Conservation (phyloP, 1,140 invertebrate species). For the Conus ventricosus region DNA sequence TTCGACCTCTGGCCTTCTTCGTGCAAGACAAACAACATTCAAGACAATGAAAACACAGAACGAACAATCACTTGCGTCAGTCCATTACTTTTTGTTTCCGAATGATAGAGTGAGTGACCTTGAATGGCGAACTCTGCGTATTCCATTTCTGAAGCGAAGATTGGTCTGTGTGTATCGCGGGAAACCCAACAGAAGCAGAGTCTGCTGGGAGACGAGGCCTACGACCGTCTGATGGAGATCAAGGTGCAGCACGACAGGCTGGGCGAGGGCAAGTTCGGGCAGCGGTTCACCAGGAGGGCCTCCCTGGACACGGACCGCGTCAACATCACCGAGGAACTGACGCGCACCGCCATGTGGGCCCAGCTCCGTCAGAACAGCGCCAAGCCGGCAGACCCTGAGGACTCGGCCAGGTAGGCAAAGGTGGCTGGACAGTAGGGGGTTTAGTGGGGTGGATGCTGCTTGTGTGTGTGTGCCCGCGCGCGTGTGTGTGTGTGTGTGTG, state of each 20-base stretch:
- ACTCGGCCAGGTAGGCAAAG: not conserved
- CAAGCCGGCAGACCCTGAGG: constrained; percentile 22
- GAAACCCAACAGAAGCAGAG: constrained; percentile 28
- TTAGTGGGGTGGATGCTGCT: not conserved
- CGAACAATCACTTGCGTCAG: too few species aligned
- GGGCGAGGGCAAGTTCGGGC: constrained; percentile 31
- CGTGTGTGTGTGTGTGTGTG: not conserved
- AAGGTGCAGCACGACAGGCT: constrained; percentile 50
- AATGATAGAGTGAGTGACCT: not conserved
- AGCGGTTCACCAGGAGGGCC: constrained; percentile 33
- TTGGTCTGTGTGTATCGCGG: not conserved
- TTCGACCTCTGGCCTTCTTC: too few species aligned
- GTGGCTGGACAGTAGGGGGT: not conserved
- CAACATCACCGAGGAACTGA: constrained; percentile 70
- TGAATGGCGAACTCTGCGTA: too few species aligned
- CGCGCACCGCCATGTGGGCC: constrained; percentile 67
- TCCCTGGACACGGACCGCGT: constrained; percentile 57
- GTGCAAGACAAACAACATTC: too few species aligned
- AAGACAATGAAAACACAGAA: too few species aligned
- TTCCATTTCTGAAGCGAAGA: too few species aligned
- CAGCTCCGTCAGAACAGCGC: constrained; percentile 58
- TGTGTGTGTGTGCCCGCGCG: not conserved
- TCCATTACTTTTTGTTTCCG: too few species aligned
- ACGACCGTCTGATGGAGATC: constrained; percentile 52
- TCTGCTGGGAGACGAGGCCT: constrained; percentile 44